Evolutionary conservation across 1,140 invertebrate genomes (phyloP), one percentile per base, ranked within the genome.

Genomic region (Drosophila novamexicana): DNA sequence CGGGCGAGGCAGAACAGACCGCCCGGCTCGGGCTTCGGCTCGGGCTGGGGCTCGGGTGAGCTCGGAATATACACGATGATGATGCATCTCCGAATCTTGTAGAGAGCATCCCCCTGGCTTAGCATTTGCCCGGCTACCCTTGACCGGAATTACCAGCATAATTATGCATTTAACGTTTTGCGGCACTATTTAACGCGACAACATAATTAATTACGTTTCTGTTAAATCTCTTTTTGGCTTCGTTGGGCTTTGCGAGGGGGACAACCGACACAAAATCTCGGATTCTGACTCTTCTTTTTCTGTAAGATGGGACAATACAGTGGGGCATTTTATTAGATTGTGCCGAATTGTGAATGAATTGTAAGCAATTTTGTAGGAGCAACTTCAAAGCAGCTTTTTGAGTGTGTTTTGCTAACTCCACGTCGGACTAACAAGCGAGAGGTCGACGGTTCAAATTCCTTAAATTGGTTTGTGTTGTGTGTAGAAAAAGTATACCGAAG

Each of bases 161-260:
- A 86, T 86, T 86, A 79, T 67, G 63, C 62, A 72, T 85, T 85
- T 86, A 85, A 72, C 79, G 68, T 64, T 79, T 76, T 81, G 63
- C 63, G 78, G 54, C 75, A 85, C 79, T 75, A 81, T 29, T 85
- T 85, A 75, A 57, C 44, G 68, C 59, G 64, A 81, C 78, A 86
- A 79, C 64, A 65, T 73, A 85, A 86, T 85, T 86, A 86, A 85
- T 85, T 86, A 67, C 76, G 62, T 67, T 70, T 74, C 44, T 74
- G 67, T 79, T 66, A 77, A 84, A 77, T 84, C 65, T 77, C 12
- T 61, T 66, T 18, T 29, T 29, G 22, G 22, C 22, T 29, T 5
- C 22, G 4, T 22, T 22, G 2, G 22, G 22, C 22, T 22, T 22
- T 3, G 22, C 3, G 22, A 29, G 22, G 37, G 14, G n/a, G 29